phyloP scores from a whole-genome alignment of 2,797 vertebrate species.

The Protonibea diacanthus region DNA sequence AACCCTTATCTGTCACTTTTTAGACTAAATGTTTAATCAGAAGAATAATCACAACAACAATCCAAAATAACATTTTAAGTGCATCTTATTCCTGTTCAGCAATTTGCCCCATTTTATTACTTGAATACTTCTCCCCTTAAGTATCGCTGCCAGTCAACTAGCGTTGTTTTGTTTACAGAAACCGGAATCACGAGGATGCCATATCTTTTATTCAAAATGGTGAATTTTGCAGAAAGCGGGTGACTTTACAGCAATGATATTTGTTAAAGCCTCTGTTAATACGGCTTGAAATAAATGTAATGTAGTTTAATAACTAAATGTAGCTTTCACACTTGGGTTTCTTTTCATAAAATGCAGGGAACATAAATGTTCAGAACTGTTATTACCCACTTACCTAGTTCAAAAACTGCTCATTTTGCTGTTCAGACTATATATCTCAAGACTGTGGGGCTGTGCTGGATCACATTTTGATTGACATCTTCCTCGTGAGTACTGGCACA shows the following conservation, averaged over 20 bases:
- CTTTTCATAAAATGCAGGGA: too few relatives aligned
- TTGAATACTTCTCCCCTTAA: background rate
- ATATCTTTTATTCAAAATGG: background rate
- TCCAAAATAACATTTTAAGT: background rate
- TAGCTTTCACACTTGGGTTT: too few relatives aligned
- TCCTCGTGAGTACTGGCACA: too few relatives aligned
- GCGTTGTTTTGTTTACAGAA: background rate
- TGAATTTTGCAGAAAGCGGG: background rate
- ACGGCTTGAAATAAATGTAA: too few relatives aligned
- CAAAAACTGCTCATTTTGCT: too few relatives aligned
- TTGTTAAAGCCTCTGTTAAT: background rate
- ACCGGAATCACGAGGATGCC: background rate
- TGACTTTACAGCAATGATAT: background rate
- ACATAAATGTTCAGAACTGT: too few relatives aligned
- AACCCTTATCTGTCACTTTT: background rate
- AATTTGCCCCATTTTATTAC: background rate
- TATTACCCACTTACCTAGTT: too few relatives aligned
- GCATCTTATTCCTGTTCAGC: background rate
- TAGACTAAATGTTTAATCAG: background rate
- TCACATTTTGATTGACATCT: too few relatives aligned
- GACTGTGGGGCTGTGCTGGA: too few relatives aligned
- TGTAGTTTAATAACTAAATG: too few relatives aligned
- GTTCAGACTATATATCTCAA: too few relatives aligned
- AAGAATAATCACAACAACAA: background rate
- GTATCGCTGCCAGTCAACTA: background rate